Evolutionary conservation across 2,888 invertebrate genomes (phyloP), one percentile per base, ranked within the genome.

Genomic region (Standfussiana lucernea): DNA sequence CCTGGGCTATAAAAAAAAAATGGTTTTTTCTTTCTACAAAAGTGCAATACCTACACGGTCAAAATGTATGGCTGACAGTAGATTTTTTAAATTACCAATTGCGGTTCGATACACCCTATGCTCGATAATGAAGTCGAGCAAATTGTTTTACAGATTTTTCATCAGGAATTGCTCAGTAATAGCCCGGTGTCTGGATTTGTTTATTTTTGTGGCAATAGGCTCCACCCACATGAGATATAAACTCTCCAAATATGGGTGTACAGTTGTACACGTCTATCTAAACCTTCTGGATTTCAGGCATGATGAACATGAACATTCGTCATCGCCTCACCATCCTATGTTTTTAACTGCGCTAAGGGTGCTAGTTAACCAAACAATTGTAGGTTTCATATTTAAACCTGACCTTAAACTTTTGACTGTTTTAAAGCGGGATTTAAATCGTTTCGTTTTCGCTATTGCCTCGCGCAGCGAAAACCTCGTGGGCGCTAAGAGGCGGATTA

Each of bases 401-500:
- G 53, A 67, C 53, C 35, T 62, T 79, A 70, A 62, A 28, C 11
- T 35, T 70, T 66, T 21, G 24, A 8, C 50, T 40, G 53, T 62
- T 70, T 56, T 40, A 37, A 50, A 70, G n/a, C 11, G 8, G 56
- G 28, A 70, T 70, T 47, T 21, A 70, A 62, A 76, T 61, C 28
- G 64, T 40, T 62, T 70, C 61, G 73, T 56, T 64, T 42, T 28
- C 28, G 18, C 18, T 59, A 78, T 28, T 18, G 8, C 45, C 15
- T 37, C 37, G 56, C 53, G n/a, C 59, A 65, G 35, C 15, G 53
- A 70, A 62, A 64, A 66, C 61, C 32, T 32, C 35, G 70, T 40
- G 70, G 76, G 69, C 32, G 82, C 42, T 47, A 50, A 80, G 65
- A 35, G 56, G 4, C 15, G 61, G 59, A 80, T 82, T 82, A 80